Evolutionary conservation across 2,113 vertebrate species (phyloP), one percentile per base, ranked within the genome.

Genomic region (Labeo rohita): DNA sequence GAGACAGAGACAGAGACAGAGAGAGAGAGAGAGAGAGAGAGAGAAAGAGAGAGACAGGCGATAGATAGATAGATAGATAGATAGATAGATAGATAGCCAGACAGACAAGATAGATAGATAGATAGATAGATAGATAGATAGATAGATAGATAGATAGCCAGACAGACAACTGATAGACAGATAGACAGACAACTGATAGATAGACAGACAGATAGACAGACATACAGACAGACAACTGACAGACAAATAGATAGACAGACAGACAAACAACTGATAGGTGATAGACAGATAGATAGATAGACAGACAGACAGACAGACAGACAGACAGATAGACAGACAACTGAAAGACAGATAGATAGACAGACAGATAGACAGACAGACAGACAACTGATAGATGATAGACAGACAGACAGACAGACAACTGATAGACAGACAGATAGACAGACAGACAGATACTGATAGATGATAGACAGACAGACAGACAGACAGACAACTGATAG

Each of bases 131-230:
- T 0, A 39, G 52, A 56, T 2, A 43, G 76, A 61, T 0, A 61
- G 54, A 23, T 0, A 79, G 54, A 73, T 10, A 28, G 63, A 66
- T 0, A 5, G 39, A 73, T 10, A 28, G 63, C 34, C 4, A 28
- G 63, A 72, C 0, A 68, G 66, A 72, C 0, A 50, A 75, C 0
- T 50, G 73, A 75, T 0, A 49, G 73, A 75, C 0, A 50, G 72
- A 75, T 0, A 49, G 72, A 75, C 0, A 74, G 72, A 74, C 0
- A 23, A 10, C 47, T 0, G 49, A 74, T 0, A 73, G 8, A 12
- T 0, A 47, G 21, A 74, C 0, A 47, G 43, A 23, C 0, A 23
- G 72, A 49, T 0, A 45, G 68, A 45, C 0, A 16, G 15, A 18
- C 0, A 18, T 16, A 73, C 0, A 72, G 39, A 21, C 0, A 43